phyloP scores from a whole-genome alignment of 2,888 invertebrate genomes.

The Clusia tigrina region DNA sequence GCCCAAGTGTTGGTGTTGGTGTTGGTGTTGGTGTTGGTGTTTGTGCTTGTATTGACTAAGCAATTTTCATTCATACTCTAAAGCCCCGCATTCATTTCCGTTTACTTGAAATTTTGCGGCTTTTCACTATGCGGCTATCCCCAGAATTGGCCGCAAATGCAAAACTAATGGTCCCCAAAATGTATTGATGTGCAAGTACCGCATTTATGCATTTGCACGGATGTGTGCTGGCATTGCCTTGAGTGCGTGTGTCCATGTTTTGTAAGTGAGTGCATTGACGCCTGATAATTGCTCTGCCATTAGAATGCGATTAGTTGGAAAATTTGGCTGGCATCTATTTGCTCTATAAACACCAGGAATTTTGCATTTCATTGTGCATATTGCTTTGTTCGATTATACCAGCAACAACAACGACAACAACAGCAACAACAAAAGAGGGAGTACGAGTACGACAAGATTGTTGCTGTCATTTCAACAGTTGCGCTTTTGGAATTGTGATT shows the following conservation, averaged over 20 bases:
- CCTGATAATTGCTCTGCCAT: constrained; percentile 64
- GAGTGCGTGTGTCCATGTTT: constrained; percentile 23
- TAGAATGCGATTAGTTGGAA: constrained; percentile 63
- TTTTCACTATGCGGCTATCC: constrained; percentile 58
- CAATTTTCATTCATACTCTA: not conserved
- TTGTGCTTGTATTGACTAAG: not conserved
- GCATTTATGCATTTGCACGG: constrained; percentile 11
- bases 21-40: not conserved
- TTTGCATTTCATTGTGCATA: too few relatives aligned
- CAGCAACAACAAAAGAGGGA: too few relatives aligned
- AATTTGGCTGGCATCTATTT: constrained; percentile 36
- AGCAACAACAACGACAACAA: too few relatives aligned
- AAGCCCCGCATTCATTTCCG: constrained; percentile 49
- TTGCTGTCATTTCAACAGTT: too few relatives aligned
- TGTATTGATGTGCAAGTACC: constrained; percentile 41
- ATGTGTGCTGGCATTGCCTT: constrained; percentile 13
- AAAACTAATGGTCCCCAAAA: constrained; percentile 61
- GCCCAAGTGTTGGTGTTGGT: not conserved
- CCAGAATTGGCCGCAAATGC: constrained; percentile 59
- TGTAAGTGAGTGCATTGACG: too few relatives aligned
- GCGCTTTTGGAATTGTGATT: too few relatives aligned
- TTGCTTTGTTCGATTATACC: too few relatives aligned
- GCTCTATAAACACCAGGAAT: too few relatives aligned
- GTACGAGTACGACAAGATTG: too few relatives aligned
- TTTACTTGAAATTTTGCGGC: constrained; percentile 55